A percentile compares a stretch with the other conserved stretches of the same genome.
Evolutionary conservation across 2,888 invertebrate species (phyloP).

Genomic region (Polydrusus pterygomalis): DNA sequence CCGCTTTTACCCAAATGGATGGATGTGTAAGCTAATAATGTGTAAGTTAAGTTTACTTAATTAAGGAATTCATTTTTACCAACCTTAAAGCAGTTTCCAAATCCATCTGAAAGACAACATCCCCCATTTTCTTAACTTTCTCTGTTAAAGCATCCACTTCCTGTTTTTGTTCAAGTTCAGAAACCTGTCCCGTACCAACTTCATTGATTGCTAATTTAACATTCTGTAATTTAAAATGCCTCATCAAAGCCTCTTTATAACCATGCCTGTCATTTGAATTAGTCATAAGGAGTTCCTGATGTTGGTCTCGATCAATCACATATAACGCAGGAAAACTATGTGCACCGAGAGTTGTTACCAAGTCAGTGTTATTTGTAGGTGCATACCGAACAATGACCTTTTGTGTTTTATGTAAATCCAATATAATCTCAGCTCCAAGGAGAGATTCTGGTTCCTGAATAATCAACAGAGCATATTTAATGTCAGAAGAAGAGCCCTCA

Average conservation of each 20-base stretch:
- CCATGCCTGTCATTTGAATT: slow-evolving; percentile 49
- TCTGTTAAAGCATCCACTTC: slow-evolving; percentile 65
- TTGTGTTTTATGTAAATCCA: slow-evolving; percentile 78
- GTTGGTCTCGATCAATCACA: slow-evolving; percentile 69
- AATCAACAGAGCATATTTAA: slow-evolving; percentile 78
- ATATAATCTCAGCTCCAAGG: slow-evolving; percentile 79
- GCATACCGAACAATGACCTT: slow-evolving; percentile 77
- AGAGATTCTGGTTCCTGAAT: slow-evolving; percentile 78
- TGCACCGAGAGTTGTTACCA: slow-evolving; percentile 73
- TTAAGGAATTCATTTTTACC: no score
- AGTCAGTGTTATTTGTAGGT: slow-evolving; percentile 72
- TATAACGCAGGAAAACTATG: slow-evolving; percentile 76
- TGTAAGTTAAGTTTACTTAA: no score
- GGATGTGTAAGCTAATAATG: no score
- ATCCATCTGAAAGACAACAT: slow-evolving; percentile 88
- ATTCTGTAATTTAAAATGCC: slow-evolving; percentile 71
- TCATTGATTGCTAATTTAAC: slow-evolving; percentile 64
- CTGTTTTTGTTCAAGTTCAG: slow-evolving; percentile 60
- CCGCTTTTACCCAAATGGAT: no score
- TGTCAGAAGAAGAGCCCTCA: slow-evolving; percentile 72
- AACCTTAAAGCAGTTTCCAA: slow-evolving; percentile 85
- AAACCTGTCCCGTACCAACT: slow-evolving; percentile 62
- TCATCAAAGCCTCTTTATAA: slow-evolving; percentile 74
- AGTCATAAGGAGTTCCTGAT: slow-evolving; percentile 60
- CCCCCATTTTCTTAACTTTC: slow-evolving; percentile 70